Base-by-base conservation (phyloP, 2,888 invertebrate species). In the Dynastes tityus region DNA sequence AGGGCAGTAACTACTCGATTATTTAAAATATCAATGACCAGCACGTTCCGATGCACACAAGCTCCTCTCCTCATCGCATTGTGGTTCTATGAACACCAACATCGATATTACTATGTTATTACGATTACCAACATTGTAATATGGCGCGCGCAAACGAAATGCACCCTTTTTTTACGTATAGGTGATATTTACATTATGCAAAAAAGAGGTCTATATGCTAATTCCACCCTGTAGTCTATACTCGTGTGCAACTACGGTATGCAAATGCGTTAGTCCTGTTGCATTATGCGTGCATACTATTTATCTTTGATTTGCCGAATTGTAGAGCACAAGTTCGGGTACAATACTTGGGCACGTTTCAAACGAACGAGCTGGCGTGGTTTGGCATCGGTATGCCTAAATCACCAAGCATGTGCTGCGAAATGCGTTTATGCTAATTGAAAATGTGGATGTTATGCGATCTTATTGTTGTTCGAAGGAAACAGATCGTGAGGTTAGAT, bases 11-110 rank as follows among this genome's bases (percentile, higher is more conserved):
- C 16, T 37, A 68, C 78, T 64, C 16, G 77, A 80, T 81, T 58
- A 58, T n/a, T 81, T 80, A 80, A 80, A 81, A 82, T 82, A 82
- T 83, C 83, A 83, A 82, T 83, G 83, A 81, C 82, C 82, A 22
- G 22, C 55, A 82, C 82, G 68, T 29, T 29, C 63, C 13, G 13
- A 22, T 22, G 83, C 80, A 82, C 82, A 80, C 74, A 80, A 76
- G 76, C 81, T 80, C 61, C 80, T 76, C 22, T 74, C 49, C 22
- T 74, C 49, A 49, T 63, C 63, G 16, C 73, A 74, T 49, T 51
- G 51, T 68, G n/a, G 51, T 68, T 11, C 51, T 6, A 40, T 22
- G n/a, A 37, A 32, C 67, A 49, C 67, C 71, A 65, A 78, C 73
- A 73, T 71, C 73, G 76, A 76, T 58, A 58, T 70, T 76, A 79